These are phyloP conservation scores for Hololepta plana DNA, from an alignment of 2,888 invertebrate genomes.

Conservation along the genomic window DNA sequence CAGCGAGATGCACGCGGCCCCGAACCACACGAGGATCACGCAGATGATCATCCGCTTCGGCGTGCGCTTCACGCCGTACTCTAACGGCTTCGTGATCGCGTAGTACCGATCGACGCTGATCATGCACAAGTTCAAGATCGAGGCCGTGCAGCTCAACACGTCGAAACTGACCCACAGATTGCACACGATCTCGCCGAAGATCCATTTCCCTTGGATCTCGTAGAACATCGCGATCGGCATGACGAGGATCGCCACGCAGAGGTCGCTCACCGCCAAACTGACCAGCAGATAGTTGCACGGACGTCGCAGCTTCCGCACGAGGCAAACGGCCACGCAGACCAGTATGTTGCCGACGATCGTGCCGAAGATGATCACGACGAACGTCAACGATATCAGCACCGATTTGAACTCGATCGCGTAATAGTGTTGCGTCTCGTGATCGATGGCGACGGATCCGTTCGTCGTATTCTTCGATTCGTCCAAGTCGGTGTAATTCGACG, in stretches of 20 bases:
- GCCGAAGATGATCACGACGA: constrained; percentile 57
- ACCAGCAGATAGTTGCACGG: constrained; percentile 86
- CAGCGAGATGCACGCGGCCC: constrained; percentile 82
- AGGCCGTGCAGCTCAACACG: constrained; percentile 95
- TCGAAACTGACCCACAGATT: constrained; percentile 96
- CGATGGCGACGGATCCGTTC: too few relatives aligned
- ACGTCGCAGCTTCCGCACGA: constrained; percentile 77
- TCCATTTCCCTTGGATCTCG: constrained; percentile 79
- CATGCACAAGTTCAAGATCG: constrained; percentile 93
- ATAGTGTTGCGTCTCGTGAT: too few relatives aligned
- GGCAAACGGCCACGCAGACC: constrained; percentile 88
- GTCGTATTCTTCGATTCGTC: too few relatives aligned
- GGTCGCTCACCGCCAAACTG: constrained; percentile 88
- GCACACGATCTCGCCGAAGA: constrained; percentile 80
- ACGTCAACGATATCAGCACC: constrained; percentile 51
- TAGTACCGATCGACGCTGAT: constrained; percentile 93
- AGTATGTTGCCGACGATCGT: constrained; percentile 80
- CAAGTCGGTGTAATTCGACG: too few relatives aligned
- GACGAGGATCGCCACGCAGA: constrained; percentile 87
- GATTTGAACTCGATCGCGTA: constrained; percentile 33
- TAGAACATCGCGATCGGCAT: constrained; percentile 96
- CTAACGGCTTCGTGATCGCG: constrained; percentile 82
- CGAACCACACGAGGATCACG: constrained; percentile 83
- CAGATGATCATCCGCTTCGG: constrained; percentile 80
- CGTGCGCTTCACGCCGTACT: constrained; percentile 88